Percentiles rank a stretch among this genome's conserved stretches.
These are phyloP conservation scores for Aporophyla lueneburgensis DNA, from an alignment of 2,888 invertebrate species.

Conservation along the genomic window DNA sequence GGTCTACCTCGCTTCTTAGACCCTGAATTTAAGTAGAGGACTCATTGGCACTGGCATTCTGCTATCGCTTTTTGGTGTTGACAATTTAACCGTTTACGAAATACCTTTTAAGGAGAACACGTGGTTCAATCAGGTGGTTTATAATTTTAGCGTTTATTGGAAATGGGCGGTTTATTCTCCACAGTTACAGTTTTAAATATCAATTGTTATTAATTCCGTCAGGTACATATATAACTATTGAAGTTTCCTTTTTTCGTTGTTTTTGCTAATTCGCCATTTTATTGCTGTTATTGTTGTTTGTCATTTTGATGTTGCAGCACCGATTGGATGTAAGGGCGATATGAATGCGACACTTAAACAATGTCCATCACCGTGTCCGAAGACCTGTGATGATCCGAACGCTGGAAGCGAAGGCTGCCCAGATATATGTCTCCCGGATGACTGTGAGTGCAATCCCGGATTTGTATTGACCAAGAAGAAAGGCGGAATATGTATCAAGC, in stretches of 20 bases:
- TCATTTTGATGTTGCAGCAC: conserved; percentile 10
- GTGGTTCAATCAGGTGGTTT: neutral
- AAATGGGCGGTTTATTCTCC: neutral
- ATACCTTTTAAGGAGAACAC: neutral
- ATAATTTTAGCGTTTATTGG: too few relatives aligned
- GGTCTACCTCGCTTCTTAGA: too few relatives aligned
- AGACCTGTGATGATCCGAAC: conserved; percentile 62
- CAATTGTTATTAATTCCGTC: neutral
- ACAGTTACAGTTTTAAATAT: neutral
- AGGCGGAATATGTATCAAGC: conserved; percentile 32
- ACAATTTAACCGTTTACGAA: neutral
- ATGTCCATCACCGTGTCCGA: conserved; percentile 67
- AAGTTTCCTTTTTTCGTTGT: neutral
- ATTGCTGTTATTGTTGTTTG: neutral
- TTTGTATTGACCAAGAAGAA: conserved; percentile 9
- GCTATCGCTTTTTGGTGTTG: too few relatives aligned
- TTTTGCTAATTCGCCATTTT: neutral
- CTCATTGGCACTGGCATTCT: too few relatives aligned
- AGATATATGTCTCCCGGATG: conserved; percentile 52
- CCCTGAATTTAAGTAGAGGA: too few relatives aligned
- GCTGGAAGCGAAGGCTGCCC: conserved; percentile 38
- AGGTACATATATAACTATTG: neutral
- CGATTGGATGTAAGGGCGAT: conserved; percentile 29
- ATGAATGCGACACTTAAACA: conserved; percentile 33
- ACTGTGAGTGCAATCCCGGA: conserved; percentile 68